phyloP scores from a whole-genome alignment of 2,113 vertebrate genomes.

The Macrotis lagotis region DNA sequence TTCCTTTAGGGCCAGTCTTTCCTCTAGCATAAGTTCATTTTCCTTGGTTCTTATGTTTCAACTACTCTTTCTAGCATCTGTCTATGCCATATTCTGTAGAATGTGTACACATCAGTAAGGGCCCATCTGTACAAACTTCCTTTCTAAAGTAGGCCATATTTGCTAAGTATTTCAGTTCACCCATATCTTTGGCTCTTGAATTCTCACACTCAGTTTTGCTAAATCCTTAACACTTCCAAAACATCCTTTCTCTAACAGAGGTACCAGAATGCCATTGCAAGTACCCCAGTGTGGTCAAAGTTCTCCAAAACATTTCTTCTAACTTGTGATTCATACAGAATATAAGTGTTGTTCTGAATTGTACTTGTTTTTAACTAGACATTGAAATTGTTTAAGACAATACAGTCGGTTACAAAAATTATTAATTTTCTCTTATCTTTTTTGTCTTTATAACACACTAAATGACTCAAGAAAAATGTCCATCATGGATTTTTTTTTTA shows the following conservation, averaged over 20 bases:
- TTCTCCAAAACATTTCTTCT: constrained; percentile 47
- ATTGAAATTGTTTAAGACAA: constrained; percentile 49
- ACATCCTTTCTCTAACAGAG: constrained; percentile 45
- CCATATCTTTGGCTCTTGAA: constrained; percentile 24
- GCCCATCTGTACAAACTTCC: constrained; percentile 51
- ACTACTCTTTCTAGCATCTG: constrained; percentile 70
- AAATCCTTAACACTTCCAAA: constrained; percentile 65
- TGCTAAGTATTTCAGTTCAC: constrained; percentile 17
- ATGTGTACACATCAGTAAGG: constrained; percentile 66
- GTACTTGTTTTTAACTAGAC: constrained; percentile 23
- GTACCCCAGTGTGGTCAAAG: constrained; percentile 19
- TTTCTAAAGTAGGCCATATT: constrained; percentile 51
- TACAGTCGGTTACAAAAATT: constrained; percentile 18
- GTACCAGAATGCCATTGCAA: constrained; percentile 49
- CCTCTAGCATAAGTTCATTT: constrained; percentile 73
- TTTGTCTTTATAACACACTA: constrained; percentile 23
- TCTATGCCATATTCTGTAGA: constrained; percentile 58
- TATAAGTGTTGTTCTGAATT: background rate
- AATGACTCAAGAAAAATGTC: constrained; percentile 26
- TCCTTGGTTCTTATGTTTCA: constrained; percentile 73
- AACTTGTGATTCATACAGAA: constrained; percentile 1
- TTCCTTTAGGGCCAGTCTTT: constrained; percentile 73
- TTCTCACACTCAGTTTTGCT: constrained; percentile 39
- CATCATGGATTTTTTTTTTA: constrained; percentile 39
- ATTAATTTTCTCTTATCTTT: constrained; percentile 19